Base-by-base conservation (phyloP, 1,140 invertebrate genomes). In the Tribolium castaneum region DNA sequence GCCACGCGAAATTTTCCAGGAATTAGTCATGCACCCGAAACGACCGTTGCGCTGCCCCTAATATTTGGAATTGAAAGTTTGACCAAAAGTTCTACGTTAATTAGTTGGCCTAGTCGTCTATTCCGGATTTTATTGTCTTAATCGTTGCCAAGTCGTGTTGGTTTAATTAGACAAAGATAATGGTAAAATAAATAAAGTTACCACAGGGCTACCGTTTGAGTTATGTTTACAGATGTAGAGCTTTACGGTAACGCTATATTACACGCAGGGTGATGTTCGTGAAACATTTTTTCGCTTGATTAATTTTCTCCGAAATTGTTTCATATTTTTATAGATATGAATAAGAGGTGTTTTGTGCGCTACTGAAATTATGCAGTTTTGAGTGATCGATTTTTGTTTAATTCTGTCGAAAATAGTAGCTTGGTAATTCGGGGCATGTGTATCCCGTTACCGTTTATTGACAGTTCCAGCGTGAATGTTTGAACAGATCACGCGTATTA, bases 1-100 rank as follows among this genome's bases (percentile, higher is more conserved):
- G 13, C 45, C 50, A 25, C 71, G 71, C 71, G 71, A 73, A 73
- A 52, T 73, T 73, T 73, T 73, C 71, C 45, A 12, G 13, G 71
- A 73, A 73, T 73, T 73, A 73, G 71, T 73, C 14, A 73, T 9
- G 45, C 49, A 30, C 45, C 30, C 22, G 56, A 62, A 34, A 19
- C 45, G 52, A 25, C 25, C 19, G 7, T 25, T 22, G 70, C 16
- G n/a, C 30, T 22, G 70, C 16, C 6, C 30, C 70, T 22, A 49
- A 49, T 12, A 49, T 30, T 30, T 30, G 5, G 6, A 30, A 30
- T 30, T 3, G 25, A 30, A 30, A 30, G 25, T 30, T 30, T 30
- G 25, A 30, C 25, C 25, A 3, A 30, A 30, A 30, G 25, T 30
- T 30, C 3, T 30, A 6, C 25, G 25, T 30, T 30, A 30, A 30